Conservation (phyloP, 2,113 vertebrate species). For the Actinemys pallida region DNA sequence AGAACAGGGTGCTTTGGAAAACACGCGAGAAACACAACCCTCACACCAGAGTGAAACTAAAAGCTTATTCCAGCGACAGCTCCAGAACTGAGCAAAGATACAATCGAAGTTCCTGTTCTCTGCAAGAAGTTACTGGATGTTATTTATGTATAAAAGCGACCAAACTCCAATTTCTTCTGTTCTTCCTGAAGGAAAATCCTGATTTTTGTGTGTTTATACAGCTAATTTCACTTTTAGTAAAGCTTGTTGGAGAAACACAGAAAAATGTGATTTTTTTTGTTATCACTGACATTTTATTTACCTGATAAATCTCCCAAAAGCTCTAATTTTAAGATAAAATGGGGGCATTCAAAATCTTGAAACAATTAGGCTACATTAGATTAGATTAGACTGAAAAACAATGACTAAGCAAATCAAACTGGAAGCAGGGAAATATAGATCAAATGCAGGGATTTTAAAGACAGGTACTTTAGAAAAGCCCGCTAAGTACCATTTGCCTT, state of each 20-base stretch:
- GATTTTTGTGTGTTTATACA: neutral
- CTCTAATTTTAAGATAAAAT: neutral
- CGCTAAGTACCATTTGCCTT: neutral
- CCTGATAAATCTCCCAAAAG: neutral
- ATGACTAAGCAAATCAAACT: neutral
- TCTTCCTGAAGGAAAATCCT: neutral
- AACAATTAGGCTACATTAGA: neutral
- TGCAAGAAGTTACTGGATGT: neutral
- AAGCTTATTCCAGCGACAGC: neutral
- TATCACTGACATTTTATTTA: rapidly evolving
- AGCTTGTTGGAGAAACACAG: neutral
- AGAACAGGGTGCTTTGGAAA: neutral
- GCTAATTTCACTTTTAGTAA: neutral
- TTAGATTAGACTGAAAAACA: neutral
- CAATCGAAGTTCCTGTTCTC: neutral
- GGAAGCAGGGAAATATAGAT: neutral
- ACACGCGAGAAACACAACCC: neutral
- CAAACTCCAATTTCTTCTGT: neutral
- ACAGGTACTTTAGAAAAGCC: neutral
- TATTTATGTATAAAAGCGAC: neutral
- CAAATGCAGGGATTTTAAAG: neutral
- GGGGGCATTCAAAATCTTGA: neutral
- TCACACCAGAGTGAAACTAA: neutral
- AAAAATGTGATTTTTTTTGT: neutral
- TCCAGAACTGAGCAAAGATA: neutral